phyloP scores from a whole-genome alignment of 2,888 invertebrate species.

The Morinoia aosen region DNA sequence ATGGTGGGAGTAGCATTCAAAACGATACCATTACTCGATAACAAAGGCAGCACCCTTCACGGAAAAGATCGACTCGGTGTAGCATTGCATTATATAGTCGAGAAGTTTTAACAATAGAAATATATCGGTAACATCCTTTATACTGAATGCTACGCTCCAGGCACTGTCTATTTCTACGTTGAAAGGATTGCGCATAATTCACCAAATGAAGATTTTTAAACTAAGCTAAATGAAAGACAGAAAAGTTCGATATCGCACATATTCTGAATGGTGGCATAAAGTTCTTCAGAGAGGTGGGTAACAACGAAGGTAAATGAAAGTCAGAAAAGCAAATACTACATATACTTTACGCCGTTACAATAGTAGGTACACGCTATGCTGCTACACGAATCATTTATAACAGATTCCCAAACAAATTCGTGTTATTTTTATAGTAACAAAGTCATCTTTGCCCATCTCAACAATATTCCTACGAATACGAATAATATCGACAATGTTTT shows the following conservation, averaged over 20 bases:
- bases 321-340: constrained; percentile 41
- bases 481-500: constrained; percentile 9
- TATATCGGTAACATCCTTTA: too few relatives aligned
- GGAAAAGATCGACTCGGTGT: too few relatives aligned
- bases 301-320: not conserved
- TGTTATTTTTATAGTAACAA: not conserved
- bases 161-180: too few relatives aligned
- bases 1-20: too few relatives aligned
- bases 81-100: too few relatives aligned
- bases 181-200: not conserved
- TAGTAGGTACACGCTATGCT: constrained; percentile 21
- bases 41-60: too few relatives aligned
- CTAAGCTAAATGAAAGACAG: not conserved
- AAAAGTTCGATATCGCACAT: not conserved
- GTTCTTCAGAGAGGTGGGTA: not conserved
- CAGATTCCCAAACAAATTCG: not conserved
- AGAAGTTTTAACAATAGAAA: too few relatives aligned
- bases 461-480: not conserved
- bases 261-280: not conserved
- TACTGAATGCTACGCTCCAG: too few relatives aligned
- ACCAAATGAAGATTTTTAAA: not conserved
- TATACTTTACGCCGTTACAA: constrained; percentile 32
- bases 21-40: too few relatives aligned
- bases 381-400: not conserved
- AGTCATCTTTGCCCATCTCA: not conserved